Conservation (phyloP, 2,888 invertebrate species). For the Amphiduros pacificus region DNA sequence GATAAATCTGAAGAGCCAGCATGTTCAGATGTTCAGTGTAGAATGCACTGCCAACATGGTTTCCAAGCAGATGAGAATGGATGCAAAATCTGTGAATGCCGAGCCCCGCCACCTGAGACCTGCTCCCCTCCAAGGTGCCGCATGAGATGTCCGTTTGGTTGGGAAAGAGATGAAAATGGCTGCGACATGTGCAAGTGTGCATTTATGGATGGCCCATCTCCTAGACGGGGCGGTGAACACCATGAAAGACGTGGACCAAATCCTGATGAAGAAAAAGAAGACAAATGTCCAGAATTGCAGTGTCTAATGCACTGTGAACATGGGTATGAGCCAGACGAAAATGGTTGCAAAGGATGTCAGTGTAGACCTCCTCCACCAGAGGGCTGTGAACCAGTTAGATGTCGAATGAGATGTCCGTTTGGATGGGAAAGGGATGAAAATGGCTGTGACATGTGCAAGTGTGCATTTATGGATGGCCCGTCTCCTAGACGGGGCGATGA, state of each 20-base stretch:
- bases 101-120: background rate
- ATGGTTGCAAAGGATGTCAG: constrained; percentile 8
- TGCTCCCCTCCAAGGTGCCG: constrained; percentile 3
- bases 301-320: constrained; percentile 13
- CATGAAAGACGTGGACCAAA: no score
- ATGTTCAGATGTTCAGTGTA: background rate
- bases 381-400: background rate
- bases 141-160: constrained; percentile 5
- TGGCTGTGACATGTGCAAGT: constrained; percentile 6
- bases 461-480: no score
- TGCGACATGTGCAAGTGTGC: background rate
- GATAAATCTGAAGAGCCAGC: background rate
- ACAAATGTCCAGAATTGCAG: background rate
- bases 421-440: constrained; percentile 4
- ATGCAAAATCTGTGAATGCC: constrained; percentile 3
- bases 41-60: constrained; percentile 6
- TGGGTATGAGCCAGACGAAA: background rate
- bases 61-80: constrained; percentile 7
- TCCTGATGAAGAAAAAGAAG: no score
- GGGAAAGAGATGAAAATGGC: constrained; percentile 3
- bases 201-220: no score
- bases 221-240: no score
- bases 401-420: constrained; percentile 1
- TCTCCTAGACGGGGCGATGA: no score
- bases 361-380: background rate